Base-by-base conservation (phyloP, 2,888 invertebrate genomes). In the Ophion ventricosus region DNA sequence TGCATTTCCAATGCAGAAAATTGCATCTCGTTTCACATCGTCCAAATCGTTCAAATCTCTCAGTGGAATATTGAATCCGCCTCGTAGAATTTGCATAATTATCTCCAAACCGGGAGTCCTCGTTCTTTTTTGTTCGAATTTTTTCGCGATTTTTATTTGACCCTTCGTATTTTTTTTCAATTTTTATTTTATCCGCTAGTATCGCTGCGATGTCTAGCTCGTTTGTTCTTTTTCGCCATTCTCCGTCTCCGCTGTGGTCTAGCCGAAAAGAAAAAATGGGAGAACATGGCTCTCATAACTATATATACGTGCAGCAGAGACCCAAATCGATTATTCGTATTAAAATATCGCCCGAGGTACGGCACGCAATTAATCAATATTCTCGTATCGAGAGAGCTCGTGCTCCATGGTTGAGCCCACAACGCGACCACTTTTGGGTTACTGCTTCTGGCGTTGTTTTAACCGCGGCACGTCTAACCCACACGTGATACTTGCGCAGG, bases 301-400 rank as follows among this genome's bases (percentile, higher is more conserved):
- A 56, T 43, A 73, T 74, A 74, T 26, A 54, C 70, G 26, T 26
- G 54, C 17, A 79, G 59, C 57, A 74, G 67, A 66, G 73, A 80
- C 80, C 73, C 73, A 29, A 80, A 80, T 80, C 85, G 87, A 88
- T 89, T 88, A 88, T 87, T 87, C 84, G 86, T 88, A 89, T 89
- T 88, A 90, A 88, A 90, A 89, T 85, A 89, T 90, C 86, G 89
- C 90, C 90, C 80, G 86, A 59, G 88, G 89, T 87, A 61, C 87
- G 88, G 84, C 90, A 89, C 90, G 90, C 89, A 89, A 90, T 90
- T 89, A 89, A 90, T 90, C 87, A 86, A 86, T 85, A 86, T 83
- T 85, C 85, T 85, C 59, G 56, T 73, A 82, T 84, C 83, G 86
- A 82, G 76, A 70, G 25, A 25, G 23, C 78, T 64, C 70, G 61